phyloP scores from a whole-genome alignment of 1,140 invertebrate genomes.

The Charaxes varanes region DNA sequence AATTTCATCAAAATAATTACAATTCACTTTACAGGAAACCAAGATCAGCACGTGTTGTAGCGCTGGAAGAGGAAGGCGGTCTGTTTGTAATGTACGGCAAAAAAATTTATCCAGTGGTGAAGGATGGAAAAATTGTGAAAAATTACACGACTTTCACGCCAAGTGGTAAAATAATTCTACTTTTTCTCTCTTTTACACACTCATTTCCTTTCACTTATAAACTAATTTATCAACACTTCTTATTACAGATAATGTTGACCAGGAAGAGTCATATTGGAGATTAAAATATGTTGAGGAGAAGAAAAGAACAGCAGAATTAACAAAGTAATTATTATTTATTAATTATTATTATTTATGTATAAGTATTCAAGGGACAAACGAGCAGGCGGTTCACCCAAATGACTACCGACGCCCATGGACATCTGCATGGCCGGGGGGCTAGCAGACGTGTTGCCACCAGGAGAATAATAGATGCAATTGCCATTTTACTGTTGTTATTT shows the following conservation, averaged over 20 bases:
- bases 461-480: no score
- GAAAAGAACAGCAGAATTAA: slow-evolving; percentile 38
- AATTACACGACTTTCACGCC: slow-evolving; percentile 35
- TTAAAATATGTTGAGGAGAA: slow-evolving; percentile 56
- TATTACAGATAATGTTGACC: slow-evolving; percentile 39
- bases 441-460: no score
- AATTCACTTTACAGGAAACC: slow-evolving; percentile 49
- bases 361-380: no score
- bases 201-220: no score
- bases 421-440: no score
- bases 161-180: slow-evolving; percentile 34
- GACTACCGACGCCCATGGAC: no score
- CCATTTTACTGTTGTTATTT: no score
- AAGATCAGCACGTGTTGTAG: slow-evolving; percentile 32
- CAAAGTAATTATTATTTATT: slow-evolving; percentile 33
- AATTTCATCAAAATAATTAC: background rate
- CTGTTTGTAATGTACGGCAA: slow-evolving; percentile 52
- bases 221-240: no score
- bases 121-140: slow-evolving; percentile 43
- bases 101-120: slow-evolving; percentile 52
- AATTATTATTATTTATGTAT: slow-evolving; percentile 19
- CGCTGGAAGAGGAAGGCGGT: slow-evolving; percentile 48
- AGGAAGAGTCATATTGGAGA: slow-evolving; percentile 49
- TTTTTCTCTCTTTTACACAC: no score
- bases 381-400: no score